These are phyloP conservation scores for Polyergus mexicanus DNA, from an alignment of 1,140 invertebrate species.

Conservation along the genomic window DNA sequence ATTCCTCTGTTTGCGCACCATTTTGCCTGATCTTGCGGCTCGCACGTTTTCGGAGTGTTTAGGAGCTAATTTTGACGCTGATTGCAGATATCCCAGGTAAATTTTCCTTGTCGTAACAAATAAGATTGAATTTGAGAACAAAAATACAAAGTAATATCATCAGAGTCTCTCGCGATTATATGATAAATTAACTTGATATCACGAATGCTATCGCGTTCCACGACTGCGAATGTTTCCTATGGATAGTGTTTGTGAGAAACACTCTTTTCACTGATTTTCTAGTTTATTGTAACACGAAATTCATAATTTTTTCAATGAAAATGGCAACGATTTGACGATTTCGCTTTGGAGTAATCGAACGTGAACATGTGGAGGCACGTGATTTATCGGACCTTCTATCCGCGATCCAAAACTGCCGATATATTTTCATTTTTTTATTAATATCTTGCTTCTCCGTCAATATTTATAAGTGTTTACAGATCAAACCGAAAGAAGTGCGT, in stretches of 20 bases:
- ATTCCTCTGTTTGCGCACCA: constrained; percentile 18
- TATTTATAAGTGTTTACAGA: not conserved
- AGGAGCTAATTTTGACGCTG: not conserved
- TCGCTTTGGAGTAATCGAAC: no score
- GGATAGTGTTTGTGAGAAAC: not conserved
- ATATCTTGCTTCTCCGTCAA: not conserved
- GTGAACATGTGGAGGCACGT: not conserved
- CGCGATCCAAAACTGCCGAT: not conserved
- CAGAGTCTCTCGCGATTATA: not conserved
- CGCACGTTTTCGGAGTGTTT: not conserved
- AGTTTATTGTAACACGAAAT: not conserved
- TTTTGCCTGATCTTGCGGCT: constrained; percentile 27
- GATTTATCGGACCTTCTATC: not conserved
- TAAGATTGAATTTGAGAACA: not conserved
- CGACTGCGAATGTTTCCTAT: not conserved
- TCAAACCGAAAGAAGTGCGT: not conserved
- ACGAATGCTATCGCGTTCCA: not conserved
- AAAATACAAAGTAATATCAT: not conserved
- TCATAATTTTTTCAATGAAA: not conserved
- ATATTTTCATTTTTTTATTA: not conserved
- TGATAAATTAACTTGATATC: not conserved
- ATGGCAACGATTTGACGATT: not conserved
- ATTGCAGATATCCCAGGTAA: not conserved
- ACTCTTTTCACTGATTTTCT: not conserved
- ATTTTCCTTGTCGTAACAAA: not conserved